These are phyloP conservation scores for Eremophila alpestris DNA, from an alignment of 2,797 vertebrate genomes.

Conservation along the genomic window DNA sequence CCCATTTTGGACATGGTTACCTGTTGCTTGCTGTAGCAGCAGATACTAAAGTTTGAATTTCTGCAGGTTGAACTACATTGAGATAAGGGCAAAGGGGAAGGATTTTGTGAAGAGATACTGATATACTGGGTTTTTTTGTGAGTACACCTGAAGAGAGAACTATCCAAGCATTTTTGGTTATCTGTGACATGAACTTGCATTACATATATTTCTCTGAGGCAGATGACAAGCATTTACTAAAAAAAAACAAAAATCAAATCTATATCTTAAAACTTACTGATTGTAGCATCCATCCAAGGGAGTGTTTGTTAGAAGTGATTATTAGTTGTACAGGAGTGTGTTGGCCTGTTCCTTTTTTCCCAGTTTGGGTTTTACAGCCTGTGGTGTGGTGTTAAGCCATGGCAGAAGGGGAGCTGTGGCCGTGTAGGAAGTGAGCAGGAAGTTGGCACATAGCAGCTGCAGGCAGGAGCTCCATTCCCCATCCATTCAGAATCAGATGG, in stretches of 20 bases:
- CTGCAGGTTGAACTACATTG: neutral
- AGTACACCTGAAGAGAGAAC: neutral
- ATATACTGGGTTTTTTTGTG: neutral
- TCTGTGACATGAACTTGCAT: neutral
- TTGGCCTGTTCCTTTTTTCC: neutral
- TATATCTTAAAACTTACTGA: neutral
- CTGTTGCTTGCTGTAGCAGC: neutral
- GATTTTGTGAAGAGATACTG: neutral
- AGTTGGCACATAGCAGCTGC: neutral
- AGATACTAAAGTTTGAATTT: neutral
- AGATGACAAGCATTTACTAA: neutral
- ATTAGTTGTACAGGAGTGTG: neutral
- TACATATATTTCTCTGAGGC: neutral
- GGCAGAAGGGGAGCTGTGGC: neutral
- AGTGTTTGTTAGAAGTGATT: neutral
- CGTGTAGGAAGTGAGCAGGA: neutral
- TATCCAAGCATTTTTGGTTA: neutral
- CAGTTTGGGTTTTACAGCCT: neutral
- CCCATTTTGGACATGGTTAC: neutral
- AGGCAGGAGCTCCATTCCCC: neutral
- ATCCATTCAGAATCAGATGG: constrained; percentile 9
- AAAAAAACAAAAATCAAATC: neutral
- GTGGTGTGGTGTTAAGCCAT: neutral
- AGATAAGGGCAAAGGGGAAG: neutral
- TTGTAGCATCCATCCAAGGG: neutral